Evolutionary conservation across 2,113 vertebrate genomes (phyloP), one percentile per base, ranked within the genome.

Genomic region (Brevimyrus niger): DNA sequence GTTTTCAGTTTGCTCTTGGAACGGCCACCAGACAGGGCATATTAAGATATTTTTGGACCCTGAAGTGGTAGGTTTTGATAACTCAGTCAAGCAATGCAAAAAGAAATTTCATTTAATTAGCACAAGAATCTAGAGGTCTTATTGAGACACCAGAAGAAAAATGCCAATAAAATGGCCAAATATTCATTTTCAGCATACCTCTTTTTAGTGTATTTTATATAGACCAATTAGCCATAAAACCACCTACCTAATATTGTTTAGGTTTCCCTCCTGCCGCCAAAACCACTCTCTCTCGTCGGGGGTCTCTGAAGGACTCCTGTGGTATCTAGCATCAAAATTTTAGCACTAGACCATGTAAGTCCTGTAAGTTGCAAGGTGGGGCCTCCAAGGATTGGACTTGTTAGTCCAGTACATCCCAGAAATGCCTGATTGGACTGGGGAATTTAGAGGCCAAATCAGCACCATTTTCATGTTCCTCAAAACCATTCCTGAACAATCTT

Each of bases 91-190:
- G 87, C 38, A 90, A 89, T 88, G 90, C 85, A 48, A 89, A 89
- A 90, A 89, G 47, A 38, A 91, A 92, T 89, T 91, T 46, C 31
- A 35, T 89, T 84, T 84, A 69, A 31, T 69, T 69, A 69, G 27
- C 61, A 13, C n/a, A 69, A 69, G 61, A 31, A 69, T 69, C 10
- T 27, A 69, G 27, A 69, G n/a, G 27, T 69, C 8, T n/a, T 58
- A 58, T 23, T 61, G 7, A 61, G 23, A 61, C 23, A 61, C 6
- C 23, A n/a, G 2, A 10, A 3, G 23, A n/a, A 61, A 61, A 61
- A n/a, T 61, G 55, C 7, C 23, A n/a, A 61, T n/a, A n/a, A 61
- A 61, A 61, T 61, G 55, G 7, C 23, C n/a, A 61, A 61, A 61
- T 61, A 9, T 61, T 61, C 0, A 61, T 61, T 61, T 61, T 61